A percentile compares a stretch with the other conserved stretches of the same genome.
Evolutionary conservation across 2,888 invertebrate species (phyloP).

Genomic region (Caenorhabditis uteleia): DNA sequence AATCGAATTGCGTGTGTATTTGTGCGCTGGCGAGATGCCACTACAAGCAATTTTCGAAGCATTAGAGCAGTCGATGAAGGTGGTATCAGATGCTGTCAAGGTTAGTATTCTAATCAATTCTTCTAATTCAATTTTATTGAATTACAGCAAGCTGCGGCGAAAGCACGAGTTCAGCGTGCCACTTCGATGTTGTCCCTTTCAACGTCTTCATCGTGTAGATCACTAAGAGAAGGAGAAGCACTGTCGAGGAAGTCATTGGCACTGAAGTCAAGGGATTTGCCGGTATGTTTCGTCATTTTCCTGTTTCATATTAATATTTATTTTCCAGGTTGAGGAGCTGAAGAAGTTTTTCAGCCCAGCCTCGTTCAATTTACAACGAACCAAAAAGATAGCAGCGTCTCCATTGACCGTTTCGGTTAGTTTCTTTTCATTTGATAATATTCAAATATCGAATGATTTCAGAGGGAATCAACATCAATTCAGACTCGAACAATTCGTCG

Average conservation of each 20-base stretch:
- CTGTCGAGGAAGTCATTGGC: slow-evolving; percentile 33
- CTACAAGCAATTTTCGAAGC: slow-evolving; percentile 29
- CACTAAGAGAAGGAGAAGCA: slow-evolving; percentile 26
- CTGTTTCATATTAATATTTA: too few species aligned
- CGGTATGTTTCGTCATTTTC: too few species aligned
- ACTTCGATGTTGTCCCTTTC: slow-evolving; percentile 25
- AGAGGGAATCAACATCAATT: background rate
- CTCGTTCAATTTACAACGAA: slow-evolving; percentile 16
- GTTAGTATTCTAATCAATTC: background rate
- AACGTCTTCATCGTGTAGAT: slow-evolving; percentile 9
- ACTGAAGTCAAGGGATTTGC: slow-evolving; percentile 28
- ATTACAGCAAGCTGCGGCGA: slow-evolving; percentile 23
- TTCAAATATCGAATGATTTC: background rate
- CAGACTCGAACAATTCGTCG: slow-evolving; percentile 26
- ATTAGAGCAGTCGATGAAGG: slow-evolving; percentile 26
- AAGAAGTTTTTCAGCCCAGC: slow-evolving; percentile 22
- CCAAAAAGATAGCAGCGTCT: slow-evolving; percentile 14
- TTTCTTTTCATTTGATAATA: too few species aligned
- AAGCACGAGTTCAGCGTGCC: slow-evolving; percentile 17
- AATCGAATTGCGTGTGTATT: slow-evolving; percentile 19
- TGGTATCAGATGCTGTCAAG: slow-evolving; percentile 28
- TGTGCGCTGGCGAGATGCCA: slow-evolving; percentile 26
- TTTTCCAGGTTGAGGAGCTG: slow-evolving; percentile 32
- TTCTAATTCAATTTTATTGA: background rate
- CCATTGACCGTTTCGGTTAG: slow-evolving; percentile 9